Conservation (phyloP, 1,140 invertebrate species). For the Scaptomyza graminum region DNA sequence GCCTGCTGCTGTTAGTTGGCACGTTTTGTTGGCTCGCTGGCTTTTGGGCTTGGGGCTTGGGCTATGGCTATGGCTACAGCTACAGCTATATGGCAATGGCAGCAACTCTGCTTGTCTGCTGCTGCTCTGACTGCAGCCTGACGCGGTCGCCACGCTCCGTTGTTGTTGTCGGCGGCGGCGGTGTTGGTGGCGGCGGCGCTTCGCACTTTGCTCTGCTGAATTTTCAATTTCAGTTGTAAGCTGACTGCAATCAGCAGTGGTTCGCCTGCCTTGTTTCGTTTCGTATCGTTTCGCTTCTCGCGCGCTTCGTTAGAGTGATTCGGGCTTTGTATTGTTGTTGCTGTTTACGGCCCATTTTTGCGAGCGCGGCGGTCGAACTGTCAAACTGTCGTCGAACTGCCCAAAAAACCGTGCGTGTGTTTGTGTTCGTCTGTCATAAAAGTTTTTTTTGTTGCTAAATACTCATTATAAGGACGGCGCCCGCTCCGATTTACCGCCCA, state of each 20-base stretch:
- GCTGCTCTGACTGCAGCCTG: slow-evolving; percentile 67
- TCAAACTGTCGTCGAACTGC: slow-evolving; percentile 11
- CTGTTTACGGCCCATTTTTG: slow-evolving; percentile 50
- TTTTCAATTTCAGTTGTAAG: slow-evolving; percentile 84
- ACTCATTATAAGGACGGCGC: slow-evolving; percentile 35
- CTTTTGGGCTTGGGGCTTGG: slow-evolving; percentile 62
- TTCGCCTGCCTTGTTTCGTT: slow-evolving; percentile 68
- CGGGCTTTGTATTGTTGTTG: slow-evolving; percentile 29
- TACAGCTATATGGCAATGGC: too few relatives aligned
- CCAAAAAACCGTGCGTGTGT: slow-evolving; percentile 1
- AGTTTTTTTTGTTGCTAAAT: slow-evolving; percentile 39
- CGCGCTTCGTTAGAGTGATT: slow-evolving; percentile 22
- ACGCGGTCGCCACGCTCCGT: slow-evolving; percentile 51
- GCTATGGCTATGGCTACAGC: slow-evolving; percentile 20
- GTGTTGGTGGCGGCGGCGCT: slow-evolving; percentile 59
- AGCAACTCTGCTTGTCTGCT: slow-evolving; percentile 49
- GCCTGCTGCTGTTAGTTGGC: slow-evolving; percentile 64
- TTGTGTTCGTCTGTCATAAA: slow-evolving; percentile 33
- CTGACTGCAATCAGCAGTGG: slow-evolving; percentile 84
- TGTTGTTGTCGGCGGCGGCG: slow-evolving; percentile 18
- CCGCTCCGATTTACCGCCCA: slow-evolving; percentile 6
- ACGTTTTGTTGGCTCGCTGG: slow-evolving; percentile 77
- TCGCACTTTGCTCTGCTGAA: slow-evolving; percentile 83
- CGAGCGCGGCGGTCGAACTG: slow-evolving; percentile 40
- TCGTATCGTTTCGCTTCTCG: slow-evolving; percentile 38